Conservation (phyloP, 2,113 vertebrate genomes). For the Grus americana region DNA sequence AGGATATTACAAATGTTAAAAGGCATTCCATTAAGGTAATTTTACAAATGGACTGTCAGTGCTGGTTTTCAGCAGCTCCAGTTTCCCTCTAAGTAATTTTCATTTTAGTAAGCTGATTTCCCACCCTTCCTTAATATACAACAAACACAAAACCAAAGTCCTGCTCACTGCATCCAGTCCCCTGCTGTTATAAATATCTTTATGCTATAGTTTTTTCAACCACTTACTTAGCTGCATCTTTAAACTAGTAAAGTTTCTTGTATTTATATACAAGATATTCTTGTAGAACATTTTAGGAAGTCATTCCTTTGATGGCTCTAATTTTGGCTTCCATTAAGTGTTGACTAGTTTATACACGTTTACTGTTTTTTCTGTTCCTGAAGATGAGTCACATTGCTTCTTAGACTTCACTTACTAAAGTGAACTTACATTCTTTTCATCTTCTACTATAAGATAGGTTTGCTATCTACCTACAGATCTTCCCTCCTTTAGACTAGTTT, state of each 20-base stretch:
- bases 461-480: background rate
- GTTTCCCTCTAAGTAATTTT: background rate
- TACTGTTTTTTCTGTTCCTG: background rate
- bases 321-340: background rate
- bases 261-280: background rate
- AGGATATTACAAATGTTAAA: background rate
- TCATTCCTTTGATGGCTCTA: background rate
- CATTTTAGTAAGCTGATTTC: background rate
- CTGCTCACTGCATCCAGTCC: background rate
- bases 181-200: background rate
- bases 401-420: background rate
- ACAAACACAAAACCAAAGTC: background rate
- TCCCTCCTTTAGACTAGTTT: background rate
- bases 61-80: background rate
- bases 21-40: background rate
- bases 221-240: background rate
- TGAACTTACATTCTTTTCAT: background rate
- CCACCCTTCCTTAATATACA: background rate
- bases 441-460: background rate
- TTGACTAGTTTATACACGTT: background rate
- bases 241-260: background rate
- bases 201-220: background rate
- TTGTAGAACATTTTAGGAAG: background rate
- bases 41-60: background rate
- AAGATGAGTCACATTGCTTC: background rate